Conservation (phyloP, 2,888 invertebrate species). For the Orthosia gothica region DNA sequence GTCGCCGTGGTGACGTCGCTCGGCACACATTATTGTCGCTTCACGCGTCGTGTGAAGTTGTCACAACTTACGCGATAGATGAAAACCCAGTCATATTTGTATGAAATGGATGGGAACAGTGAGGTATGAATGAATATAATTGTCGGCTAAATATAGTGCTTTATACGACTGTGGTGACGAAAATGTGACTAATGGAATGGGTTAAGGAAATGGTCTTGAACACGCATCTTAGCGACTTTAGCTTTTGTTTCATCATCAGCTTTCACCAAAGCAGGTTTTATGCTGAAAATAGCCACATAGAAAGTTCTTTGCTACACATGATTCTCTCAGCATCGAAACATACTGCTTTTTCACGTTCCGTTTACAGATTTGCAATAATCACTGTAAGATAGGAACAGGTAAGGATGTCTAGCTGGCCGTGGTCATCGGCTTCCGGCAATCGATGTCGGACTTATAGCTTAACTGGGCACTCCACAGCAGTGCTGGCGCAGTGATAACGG, state of each 20-base stretch:
- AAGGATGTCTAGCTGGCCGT: background rate
- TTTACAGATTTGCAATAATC: background rate
- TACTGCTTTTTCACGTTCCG: background rate
- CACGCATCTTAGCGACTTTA: background rate
- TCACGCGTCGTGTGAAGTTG: slow-evolving; percentile 51
- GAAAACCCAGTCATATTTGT: slow-evolving; percentile 43
- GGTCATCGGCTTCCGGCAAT: background rate
- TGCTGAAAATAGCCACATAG: background rate
- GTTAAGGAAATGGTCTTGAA: slow-evolving; percentile 13
- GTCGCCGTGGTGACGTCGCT: slow-evolving; percentile 75
- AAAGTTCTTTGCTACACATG: background rate
- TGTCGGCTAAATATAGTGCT: background rate
- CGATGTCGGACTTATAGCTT: background rate
- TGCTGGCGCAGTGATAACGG: too few species aligned
- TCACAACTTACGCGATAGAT: slow-evolving; percentile 45
- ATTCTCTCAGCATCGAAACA: background rate
- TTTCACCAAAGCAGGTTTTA: background rate
- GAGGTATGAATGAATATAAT: slow-evolving; percentile 33
- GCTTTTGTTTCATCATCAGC: background rate
- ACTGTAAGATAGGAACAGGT: background rate
- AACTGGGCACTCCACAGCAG: too few species aligned
- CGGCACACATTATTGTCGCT: slow-evolving; percentile 76
- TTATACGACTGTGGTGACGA: slow-evolving; percentile 1
- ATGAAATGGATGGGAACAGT: slow-evolving; percentile 6
- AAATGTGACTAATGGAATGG: slow-evolving; percentile 9